Evolutionary conservation across 1,140 invertebrate species (phyloP).

Genomic region (Cherax quadricarinatus): DNA sequence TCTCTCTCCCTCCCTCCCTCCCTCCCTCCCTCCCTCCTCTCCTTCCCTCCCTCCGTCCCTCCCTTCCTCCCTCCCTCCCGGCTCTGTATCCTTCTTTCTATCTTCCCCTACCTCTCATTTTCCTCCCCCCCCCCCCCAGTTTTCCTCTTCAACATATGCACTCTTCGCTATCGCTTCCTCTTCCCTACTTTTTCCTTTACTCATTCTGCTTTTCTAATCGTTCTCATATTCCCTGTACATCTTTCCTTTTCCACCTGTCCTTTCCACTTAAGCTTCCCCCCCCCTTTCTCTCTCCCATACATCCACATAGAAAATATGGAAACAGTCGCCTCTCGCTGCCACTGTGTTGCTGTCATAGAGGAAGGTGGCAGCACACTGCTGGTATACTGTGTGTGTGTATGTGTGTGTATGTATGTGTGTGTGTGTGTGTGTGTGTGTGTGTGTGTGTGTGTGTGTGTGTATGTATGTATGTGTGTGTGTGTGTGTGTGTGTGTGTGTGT

Average conservation of each 20-base stretch:
- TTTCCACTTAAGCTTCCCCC: neutral
- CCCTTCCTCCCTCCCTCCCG: too few species aligned
- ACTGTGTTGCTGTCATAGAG: too few species aligned
- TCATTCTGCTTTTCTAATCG: neutral
- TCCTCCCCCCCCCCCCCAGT: neutral
- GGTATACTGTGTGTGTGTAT: neutral
- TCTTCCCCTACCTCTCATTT: neutral
- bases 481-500: neutral
- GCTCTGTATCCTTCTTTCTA: neutral
- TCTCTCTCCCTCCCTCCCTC: neutral
- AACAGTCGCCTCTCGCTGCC: too few species aligned
- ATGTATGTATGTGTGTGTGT: slow-evolving; percentile 17
- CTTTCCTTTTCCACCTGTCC: neutral
- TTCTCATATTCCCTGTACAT: neutral
- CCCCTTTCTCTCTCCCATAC: neutral
- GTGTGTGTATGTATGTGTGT: slow-evolving; percentile 13
- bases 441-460: slow-evolving; percentile 21
- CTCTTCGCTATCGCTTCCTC: neutral
- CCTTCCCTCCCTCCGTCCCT: too few species aligned
- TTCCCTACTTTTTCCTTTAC: neutral
- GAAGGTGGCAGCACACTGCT: too few species aligned
- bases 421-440: neutral
- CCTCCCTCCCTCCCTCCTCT: neutral
- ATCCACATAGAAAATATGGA: too few species aligned
- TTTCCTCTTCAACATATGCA: neutral